phyloP scores from a whole-genome alignment of 1,140 invertebrate species.

The Solenopsis fugax region DNA sequence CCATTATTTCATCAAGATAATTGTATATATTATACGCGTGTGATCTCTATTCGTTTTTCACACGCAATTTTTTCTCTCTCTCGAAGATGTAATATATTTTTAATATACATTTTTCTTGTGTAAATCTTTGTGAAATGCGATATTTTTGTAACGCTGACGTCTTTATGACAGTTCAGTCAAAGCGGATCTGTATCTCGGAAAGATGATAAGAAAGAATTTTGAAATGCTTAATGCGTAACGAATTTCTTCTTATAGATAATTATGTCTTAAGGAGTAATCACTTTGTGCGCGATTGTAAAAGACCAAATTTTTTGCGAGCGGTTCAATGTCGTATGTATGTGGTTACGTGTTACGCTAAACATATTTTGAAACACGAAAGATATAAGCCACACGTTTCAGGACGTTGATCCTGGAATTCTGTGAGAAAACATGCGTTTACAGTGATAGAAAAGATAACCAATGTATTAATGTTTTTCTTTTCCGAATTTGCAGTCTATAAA shows the following conservation, averaged over 20 bases:
- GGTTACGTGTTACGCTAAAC: slow-evolving; percentile 23
- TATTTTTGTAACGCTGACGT: slow-evolving; percentile 40
- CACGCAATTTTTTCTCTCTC: slow-evolving; percentile 1
- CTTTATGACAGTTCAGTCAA: slow-evolving; percentile 7
- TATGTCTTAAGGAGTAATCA: slow-evolving; percentile 34
- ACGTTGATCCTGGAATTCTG: slow-evolving; percentile 1
- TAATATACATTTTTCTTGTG: slow-evolving; percentile 38
- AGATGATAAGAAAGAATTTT: slow-evolving; percentile 30
- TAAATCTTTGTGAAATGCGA: slow-evolving; percentile 17
- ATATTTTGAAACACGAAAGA: not conserved
- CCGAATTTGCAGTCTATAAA: slow-evolving; percentile 23
- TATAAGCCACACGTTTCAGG: slow-evolving; percentile 12
- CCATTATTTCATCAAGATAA: slow-evolving; percentile 9
- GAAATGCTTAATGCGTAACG: slow-evolving; percentile 26
- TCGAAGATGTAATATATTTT: slow-evolving; percentile 41
- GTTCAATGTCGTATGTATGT: slow-evolving; percentile 38
- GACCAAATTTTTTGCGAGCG: slow-evolving; percentile 48
- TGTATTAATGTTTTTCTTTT: not conserved
- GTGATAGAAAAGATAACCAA: not conserved
- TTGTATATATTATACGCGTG: slow-evolving; percentile 15
- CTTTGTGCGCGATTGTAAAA: slow-evolving; percentile 9
- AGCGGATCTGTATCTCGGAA: slow-evolving; percentile 8
- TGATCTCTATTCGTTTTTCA: slow-evolving; percentile 4
- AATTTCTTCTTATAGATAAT: slow-evolving; percentile 29
- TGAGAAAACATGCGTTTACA: slow-evolving; percentile 32